Evolutionary conservation across 2,113 vertebrate species (phyloP).

Genomic region (Engystomops pustulosus): DNA sequence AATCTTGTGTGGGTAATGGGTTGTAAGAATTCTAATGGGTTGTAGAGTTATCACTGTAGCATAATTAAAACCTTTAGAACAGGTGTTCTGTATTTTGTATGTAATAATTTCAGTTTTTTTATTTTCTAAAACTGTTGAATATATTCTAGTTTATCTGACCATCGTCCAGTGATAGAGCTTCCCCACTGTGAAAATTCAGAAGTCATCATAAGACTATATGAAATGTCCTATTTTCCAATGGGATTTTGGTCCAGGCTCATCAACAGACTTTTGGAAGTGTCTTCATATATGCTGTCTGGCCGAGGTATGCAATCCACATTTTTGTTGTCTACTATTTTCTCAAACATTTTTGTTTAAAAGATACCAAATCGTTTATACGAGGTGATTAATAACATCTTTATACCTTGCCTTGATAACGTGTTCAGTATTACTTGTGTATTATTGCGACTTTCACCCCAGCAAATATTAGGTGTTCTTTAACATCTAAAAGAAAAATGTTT

Average conservation of each 20-base stretch:
- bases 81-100: too few species aligned
- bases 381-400: too few species aligned
- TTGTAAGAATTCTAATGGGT: too few species aligned
- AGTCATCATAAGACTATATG: slow-evolving; percentile 89
- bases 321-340: slow-evolving; percentile 10
- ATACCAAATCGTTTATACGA: too few species aligned
- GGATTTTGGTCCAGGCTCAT: slow-evolving; percentile 96
- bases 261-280: slow-evolving; percentile 89
- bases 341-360: not conserved
- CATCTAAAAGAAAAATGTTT: too few species aligned
- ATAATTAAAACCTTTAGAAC: too few species aligned
- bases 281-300: slow-evolving; percentile 84
- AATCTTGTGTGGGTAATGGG: too few species aligned
- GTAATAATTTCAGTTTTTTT: too few species aligned
- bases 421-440: too few species aligned
- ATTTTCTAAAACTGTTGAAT: not conserved
- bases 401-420: not conserved
- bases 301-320: slow-evolving; percentile 76
- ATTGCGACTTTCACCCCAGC: too few species aligned
- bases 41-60: too few species aligned
- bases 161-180: slow-evolving; percentile 89
- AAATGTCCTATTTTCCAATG: slow-evolving; percentile 97
- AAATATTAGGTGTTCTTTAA: too few species aligned
- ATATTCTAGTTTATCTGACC: slow-evolving; percentile 82
- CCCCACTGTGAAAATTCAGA: slow-evolving; percentile 95